Evolutionary conservation across 2,888 invertebrate genomes (phyloP).

Genomic region (Mimumesa dahlbomi): DNA sequence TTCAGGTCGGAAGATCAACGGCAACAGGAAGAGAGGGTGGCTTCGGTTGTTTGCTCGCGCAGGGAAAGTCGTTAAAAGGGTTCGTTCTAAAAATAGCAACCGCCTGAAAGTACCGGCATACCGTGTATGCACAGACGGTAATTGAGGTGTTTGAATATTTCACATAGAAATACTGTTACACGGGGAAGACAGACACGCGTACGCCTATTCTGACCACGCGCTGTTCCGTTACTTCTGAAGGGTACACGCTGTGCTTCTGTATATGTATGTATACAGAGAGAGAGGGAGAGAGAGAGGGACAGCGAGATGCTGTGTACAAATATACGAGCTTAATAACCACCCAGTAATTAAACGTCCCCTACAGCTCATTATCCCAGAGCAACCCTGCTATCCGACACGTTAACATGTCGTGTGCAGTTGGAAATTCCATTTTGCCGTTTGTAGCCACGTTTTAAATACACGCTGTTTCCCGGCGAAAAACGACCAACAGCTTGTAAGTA

Average conservation of each 20-base stretch:
- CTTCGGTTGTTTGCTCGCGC: constrained; percentile 35
- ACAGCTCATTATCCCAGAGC: constrained; percentile 36
- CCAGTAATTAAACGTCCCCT: constrained; percentile 55
- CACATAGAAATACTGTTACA: constrained; percentile 27
- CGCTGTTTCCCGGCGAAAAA: no score
- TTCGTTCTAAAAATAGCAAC: constrained; percentile 41
- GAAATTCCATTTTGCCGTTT: no score
- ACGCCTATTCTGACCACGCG: not conserved
- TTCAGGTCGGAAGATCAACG: constrained; percentile 49
- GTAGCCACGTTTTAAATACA: no score
- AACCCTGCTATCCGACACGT: constrained; percentile 2
- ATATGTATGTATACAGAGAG: not conserved
- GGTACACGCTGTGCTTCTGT: not conserved
- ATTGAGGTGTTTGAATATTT: constrained; percentile 48
- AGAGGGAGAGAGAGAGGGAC: not conserved
- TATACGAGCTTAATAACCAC: constrained; percentile 41
- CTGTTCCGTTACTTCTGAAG: not conserved
- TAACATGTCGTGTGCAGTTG: not conserved
- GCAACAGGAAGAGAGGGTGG: constrained; percentile 13
- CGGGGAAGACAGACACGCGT: not conserved
- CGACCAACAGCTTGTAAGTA: no score
- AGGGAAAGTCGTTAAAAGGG: constrained; percentile 52
- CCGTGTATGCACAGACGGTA: constrained; percentile 26
- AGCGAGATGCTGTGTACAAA: constrained; percentile 15
- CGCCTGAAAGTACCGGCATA: constrained; percentile 24